Base-by-base conservation (phyloP, 2,888 invertebrate genomes). In the Agrochola circellaris region DNA sequence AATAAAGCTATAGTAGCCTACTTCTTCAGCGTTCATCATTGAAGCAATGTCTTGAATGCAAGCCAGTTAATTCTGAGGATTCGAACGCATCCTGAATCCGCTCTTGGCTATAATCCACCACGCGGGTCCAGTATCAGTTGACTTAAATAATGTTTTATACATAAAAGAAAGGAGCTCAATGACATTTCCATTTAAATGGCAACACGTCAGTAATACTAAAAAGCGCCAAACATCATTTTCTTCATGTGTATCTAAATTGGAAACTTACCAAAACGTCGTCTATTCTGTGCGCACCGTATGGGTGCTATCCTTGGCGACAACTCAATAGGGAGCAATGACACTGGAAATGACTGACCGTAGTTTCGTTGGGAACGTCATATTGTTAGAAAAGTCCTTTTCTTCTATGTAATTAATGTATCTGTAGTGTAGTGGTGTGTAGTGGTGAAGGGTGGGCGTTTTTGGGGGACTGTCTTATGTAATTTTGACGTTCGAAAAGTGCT, bases 251-350 rank as follows among this genome's bases (percentile, higher is more conserved):
- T 61, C 61, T 70, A 74, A 81, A 65, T 83, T 83, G 83, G 83
- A 83, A 38, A 30, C 78, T 34, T 83, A 83, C 83, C 83, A 83
- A 83, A 73, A 71, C 65, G 30, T 51, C 26, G 23, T 66, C 72
- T 73, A 87, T 77, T 84, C 71, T 58, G 61, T 72, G 0, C 34
- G 30, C 58, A 38, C 68, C 75, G 69, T 74, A 74, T 75, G 13
- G 26, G 56, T 15, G 56, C 70, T 84, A 80, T 85, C 73, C 76
- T 85, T 84, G 81, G 75, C 79, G 48, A 48, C 26, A n/a, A 38
- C 48, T 85, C 86, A 54, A 48, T 30, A 26, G 17, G 61, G 83
- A 65, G 67, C 86, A 82, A 73, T 73, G 83, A 83, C 83, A 68
- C 73, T 73, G 17, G 48, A 65, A 58, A n/a, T n/a, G 11, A 66